Evolutionary conservation across 2,797 vertebrate genomes (phyloP).

Genomic region (Anguilla obscura): DNA sequence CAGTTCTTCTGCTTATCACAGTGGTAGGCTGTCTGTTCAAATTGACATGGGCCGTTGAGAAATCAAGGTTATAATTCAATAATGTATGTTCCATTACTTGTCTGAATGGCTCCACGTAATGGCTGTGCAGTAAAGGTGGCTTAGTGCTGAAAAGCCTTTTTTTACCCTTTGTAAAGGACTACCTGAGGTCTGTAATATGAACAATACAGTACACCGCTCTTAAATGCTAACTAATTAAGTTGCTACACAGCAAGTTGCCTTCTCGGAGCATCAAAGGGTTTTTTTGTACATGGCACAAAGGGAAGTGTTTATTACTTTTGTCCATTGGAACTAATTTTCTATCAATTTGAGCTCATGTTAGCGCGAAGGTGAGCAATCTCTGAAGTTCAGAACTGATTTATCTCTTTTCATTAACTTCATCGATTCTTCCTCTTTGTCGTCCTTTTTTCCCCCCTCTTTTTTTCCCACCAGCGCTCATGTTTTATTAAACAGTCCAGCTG

Average conservation of each 20-base stretch:
- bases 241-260: not conserved
- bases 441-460: not conserved
- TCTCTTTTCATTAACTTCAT: conserved; percentile 46
- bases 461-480: conserved; percentile 28
- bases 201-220: conserved; percentile 13
- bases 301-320: conserved; percentile 45
- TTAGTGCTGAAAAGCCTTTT: not conserved
- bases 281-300: conserved; percentile 39
- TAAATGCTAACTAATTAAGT: conserved; percentile 35
- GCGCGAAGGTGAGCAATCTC: conserved; percentile 43
- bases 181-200: not conserved
- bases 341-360: conserved; percentile 42
- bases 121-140: not conserved
- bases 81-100: conserved; percentile 24
- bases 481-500: conserved; percentile 38
- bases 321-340: conserved; percentile 43
- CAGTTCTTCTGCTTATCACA: not conserved
- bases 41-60: conserved; percentile 31
- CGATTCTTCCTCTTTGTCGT: conserved; percentile 36
- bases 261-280: conserved; percentile 3
- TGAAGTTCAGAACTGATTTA: conserved; percentile 47
- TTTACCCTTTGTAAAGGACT: not conserved
- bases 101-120: conserved; percentile 18
- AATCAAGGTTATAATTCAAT: conserved; percentile 39
- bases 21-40: conserved; percentile 22